A percentile compares a stretch with the other conserved stretches of the same genome.
Conservation (phyloP, 2,113 vertebrate genomes). For the Chionis minor region DNA sequence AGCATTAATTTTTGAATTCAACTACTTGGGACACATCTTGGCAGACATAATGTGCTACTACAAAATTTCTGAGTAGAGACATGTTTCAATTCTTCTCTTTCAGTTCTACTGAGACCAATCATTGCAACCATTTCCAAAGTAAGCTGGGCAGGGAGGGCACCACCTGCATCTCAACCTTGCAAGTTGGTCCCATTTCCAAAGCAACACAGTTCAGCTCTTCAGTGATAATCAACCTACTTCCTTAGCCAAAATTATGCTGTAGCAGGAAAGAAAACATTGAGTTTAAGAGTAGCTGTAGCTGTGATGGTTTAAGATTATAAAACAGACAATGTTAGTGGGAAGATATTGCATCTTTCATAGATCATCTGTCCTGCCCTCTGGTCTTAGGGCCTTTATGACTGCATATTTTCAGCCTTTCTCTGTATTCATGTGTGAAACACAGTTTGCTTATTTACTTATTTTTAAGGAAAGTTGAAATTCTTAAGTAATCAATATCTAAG, state of each 20-base stretch:
- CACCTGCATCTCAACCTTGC: neutral
- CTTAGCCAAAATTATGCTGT: neutral
- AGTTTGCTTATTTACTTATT: neutral
- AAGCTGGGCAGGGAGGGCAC: neutral
- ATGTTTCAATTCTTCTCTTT: neutral
- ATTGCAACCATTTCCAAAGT: neutral
- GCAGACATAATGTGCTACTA: neutral
- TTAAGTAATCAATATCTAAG: neutral
- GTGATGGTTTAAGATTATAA: neutral
- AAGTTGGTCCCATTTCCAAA: neutral
- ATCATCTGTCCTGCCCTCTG: neutral
- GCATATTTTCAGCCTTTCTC: neutral
- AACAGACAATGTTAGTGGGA: neutral
- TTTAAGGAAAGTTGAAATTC: neutral
- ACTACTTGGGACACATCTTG: neutral
- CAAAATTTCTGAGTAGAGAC: neutral
- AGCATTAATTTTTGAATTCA: neutral
- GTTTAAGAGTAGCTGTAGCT: neutral
- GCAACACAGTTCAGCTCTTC: neutral
- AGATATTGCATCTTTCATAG: neutral
- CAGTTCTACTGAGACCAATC: neutral
- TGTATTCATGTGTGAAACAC: neutral
- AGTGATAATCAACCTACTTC: neutral
- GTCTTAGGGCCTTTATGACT: neutral
- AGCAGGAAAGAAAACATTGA: neutral